Conservation (phyloP, 2,888 invertebrate species). For the Melinopterus prodromus region DNA sequence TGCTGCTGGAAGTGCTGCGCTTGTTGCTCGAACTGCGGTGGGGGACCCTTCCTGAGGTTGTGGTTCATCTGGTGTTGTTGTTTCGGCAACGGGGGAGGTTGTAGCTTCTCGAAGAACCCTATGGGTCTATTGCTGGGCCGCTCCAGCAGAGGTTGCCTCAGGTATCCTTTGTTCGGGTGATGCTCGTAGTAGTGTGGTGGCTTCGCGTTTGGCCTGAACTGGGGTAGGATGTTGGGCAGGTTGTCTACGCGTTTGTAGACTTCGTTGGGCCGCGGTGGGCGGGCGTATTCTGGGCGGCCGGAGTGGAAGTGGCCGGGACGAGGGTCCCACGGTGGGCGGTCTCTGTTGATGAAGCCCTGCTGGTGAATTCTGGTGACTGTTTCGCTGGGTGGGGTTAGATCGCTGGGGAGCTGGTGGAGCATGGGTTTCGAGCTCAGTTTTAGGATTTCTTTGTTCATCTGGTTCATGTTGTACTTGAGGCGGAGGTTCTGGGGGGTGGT, state of each 20-base stretch:
- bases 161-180: conserved; percentile 44
- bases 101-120: conserved; percentile 59
- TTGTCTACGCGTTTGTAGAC: conserved; percentile 58
- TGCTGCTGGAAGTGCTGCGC: conserved; percentile 29
- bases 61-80: conserved; percentile 51
- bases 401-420: conserved; percentile 60
- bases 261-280: conserved; percentile 57
- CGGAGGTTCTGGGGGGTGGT: conserved; percentile 42
- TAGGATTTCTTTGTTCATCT: conserved; percentile 51
- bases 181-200: conserved; percentile 46
- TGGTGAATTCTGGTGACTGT: conserved; percentile 20
- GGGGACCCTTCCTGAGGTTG: conserved; percentile 63
- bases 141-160: conserved; percentile 58
- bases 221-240: conserved; percentile 75
- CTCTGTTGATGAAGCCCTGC: conserved; percentile 47
- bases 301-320: conserved; percentile 59
- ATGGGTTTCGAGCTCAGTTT: conserved; percentile 58
- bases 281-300: conserved; percentile 58
- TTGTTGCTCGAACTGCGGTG: conserved; percentile 20
- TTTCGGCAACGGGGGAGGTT: conserved; percentile 57
- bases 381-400: conserved; percentile 60
- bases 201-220: conserved; percentile 74
- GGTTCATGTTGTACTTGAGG: conserved; percentile 36
- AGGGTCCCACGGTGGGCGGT: conserved; percentile 62
- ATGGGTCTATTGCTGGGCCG: conserved; percentile 59